Conservation (phyloP, 2,888 invertebrate genomes). For the Heteromyza rotundicornis region DNA sequence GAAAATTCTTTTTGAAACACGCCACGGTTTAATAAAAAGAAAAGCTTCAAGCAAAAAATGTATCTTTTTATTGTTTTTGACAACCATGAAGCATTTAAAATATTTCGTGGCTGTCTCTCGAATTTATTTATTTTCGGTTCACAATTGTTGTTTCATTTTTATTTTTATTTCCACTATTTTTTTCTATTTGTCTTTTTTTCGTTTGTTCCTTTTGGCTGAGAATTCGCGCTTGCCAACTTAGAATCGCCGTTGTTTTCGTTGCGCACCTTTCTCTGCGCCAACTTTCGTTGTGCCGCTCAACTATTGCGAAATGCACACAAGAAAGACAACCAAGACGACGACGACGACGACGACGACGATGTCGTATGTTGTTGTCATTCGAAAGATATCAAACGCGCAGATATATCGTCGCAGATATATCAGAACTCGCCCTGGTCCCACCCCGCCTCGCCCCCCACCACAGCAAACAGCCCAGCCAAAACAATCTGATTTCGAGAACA, state of each 20-base stretch:
- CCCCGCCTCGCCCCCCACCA: background rate
- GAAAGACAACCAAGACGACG: too few relatives aligned
- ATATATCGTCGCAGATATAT: background rate
- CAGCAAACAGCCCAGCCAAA: too few relatives aligned
- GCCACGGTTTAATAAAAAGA: conserved; percentile 7
- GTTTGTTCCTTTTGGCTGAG: conserved; percentile 35
- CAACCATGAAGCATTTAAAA: conserved; percentile 21
- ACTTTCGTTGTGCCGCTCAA: background rate
- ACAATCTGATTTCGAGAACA: background rate
- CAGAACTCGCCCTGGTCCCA: background rate
- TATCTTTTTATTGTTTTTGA: conserved; percentile 23
- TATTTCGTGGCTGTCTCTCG: conserved; percentile 23
- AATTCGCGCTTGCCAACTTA: conserved; percentile 27
- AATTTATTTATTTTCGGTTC: conserved; percentile 12
- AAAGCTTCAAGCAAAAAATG: background rate
- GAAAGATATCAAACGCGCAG: background rate
- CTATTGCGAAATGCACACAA: conserved; percentile 16
- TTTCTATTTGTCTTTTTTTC: conserved; percentile 37
- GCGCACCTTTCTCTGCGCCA: too few relatives aligned
- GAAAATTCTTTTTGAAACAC: conserved; percentile 14
- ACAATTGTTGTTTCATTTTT: background rate
- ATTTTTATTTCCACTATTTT: conserved; percentile 39
- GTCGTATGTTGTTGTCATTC: background rate
- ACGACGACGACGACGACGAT: background rate
- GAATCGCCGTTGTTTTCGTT: background rate